Evolutionary conservation across 2,113 vertebrate species (phyloP).

Genomic region (Nibea albiflora): DNA sequence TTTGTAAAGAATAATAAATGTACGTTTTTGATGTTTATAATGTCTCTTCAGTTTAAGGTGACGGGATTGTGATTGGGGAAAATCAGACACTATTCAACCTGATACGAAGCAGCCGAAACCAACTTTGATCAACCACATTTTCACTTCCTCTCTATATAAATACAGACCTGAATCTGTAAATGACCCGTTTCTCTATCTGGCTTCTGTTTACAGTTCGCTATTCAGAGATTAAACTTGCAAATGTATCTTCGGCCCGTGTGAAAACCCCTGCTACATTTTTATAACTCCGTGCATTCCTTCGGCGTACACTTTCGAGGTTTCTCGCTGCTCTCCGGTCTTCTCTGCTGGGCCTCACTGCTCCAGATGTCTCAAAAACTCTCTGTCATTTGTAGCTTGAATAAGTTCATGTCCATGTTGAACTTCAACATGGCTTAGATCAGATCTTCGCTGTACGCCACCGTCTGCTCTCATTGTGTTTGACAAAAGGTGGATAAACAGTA

Average conservation of each 20-base stretch:
- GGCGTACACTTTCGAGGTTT: not conserved
- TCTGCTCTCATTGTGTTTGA: conserved; percentile 12
- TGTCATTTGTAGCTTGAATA: not conserved
- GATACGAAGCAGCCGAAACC: not conserved
- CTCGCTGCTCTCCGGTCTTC: not conserved
- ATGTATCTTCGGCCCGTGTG: not conserved
- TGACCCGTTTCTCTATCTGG: not conserved
- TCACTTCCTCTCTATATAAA: not conserved
- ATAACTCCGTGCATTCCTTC: not conserved
- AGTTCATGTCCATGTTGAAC: no score
- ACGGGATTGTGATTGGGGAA: not conserved
- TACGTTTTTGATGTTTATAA: not conserved
- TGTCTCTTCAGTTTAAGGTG: not conserved
- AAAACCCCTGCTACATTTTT: not conserved
- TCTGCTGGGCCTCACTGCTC: not conserved
- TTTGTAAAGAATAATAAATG: not conserved
- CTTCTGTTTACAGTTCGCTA: not conserved
- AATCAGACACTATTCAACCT: not conserved
- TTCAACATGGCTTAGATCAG: not conserved
- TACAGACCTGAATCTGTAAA: not conserved
- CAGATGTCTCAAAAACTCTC: not conserved
- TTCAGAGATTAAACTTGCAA: not conserved
- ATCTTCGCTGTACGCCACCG: not conserved
- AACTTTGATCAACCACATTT: not conserved
- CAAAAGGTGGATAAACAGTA: not conserved